Evolutionary conservation across 2,113 vertebrate genomes (phyloP).

Genomic region (Channa maculata): DNA sequence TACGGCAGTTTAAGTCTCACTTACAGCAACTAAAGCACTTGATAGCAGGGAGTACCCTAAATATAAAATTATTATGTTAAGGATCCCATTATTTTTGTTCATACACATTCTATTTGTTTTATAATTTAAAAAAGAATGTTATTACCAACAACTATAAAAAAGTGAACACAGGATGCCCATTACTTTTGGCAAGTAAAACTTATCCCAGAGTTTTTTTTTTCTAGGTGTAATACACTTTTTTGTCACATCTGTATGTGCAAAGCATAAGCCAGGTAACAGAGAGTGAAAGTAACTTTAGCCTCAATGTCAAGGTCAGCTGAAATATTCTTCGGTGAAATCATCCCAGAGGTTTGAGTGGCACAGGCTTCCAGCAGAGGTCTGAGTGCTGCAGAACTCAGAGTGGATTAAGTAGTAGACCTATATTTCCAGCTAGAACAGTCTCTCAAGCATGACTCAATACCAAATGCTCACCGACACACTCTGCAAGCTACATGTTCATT

Average conservation of each 20-base stretch:
- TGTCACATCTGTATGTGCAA: background rate
- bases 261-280: conserved; percentile 20
- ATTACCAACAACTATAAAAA: background rate
- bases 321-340: conserved; percentile 49
- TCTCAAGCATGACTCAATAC: conserved; percentile 79
- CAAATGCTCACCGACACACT: conserved; percentile 70
- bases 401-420: conserved; percentile 71
- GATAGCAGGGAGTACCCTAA: background rate
- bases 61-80: background rate
- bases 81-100: background rate
- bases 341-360: conserved; percentile 46
- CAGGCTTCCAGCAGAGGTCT: conserved; percentile 56
- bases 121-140: background rate
- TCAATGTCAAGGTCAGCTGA: conserved; percentile 50
- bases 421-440: conserved; percentile 71
- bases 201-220: background rate
- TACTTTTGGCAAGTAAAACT: background rate
- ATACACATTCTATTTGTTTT: background rate
- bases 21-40: too few relatives aligned
- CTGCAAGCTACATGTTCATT: conserved; percentile 57
- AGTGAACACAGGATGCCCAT: background rate
- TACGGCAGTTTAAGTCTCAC: too few relatives aligned
- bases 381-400: conserved; percentile 59
- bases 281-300: conserved; percentile 28
- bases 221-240: background rate